Evolutionary conservation across 1,140 invertebrate genomes (phyloP).

Genomic region (Leptoteleia sp.): DNA sequence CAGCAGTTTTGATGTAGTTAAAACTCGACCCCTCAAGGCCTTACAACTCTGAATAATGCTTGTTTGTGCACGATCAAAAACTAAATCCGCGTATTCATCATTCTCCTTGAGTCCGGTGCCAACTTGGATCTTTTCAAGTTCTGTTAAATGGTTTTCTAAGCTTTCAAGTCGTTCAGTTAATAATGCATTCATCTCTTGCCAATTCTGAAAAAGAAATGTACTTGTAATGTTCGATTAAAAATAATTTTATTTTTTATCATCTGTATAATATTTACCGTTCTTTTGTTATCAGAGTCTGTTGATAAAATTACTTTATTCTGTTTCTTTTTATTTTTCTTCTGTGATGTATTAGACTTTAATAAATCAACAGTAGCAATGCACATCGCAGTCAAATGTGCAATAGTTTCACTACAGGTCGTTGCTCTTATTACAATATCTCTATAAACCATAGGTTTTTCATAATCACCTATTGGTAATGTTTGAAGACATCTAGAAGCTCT

Average conservation of each 20-base stretch:
- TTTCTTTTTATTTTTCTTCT: slow-evolving; percentile 78
- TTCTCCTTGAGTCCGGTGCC: slow-evolving; percentile 68
- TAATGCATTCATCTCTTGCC: slow-evolving; percentile 72
- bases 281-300: slow-evolving; percentile 65
- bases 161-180: slow-evolving; percentile 71
- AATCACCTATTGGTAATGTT: slow-evolving; percentile 70
- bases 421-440: slow-evolving; percentile 75
- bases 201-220: slow-evolving; percentile 69
- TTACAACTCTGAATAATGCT: slow-evolving; percentile 76
- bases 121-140: slow-evolving; percentile 73
- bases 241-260: no score
- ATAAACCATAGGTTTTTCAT: slow-evolving; percentile 72
- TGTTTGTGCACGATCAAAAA: slow-evolving; percentile 72
- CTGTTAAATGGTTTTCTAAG: slow-evolving; percentile 71
- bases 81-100: slow-evolving; percentile 59
- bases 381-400: slow-evolving; percentile 76
- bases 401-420: slow-evolving; percentile 77
- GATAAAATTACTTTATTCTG: slow-evolving; percentile 70
- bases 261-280: slow-evolving; percentile 31
- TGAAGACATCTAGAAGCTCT: slow-evolving; percentile 66
- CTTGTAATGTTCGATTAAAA: no score
- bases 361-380: slow-evolving; percentile 70
- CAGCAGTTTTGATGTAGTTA: slow-evolving; percentile 75
- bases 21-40: slow-evolving; percentile 72
- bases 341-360: slow-evolving; percentile 66